Percentiles rank a stretch among this genome's conserved stretches.
These are phyloP conservation scores for Phalacrocorax brasilianus DNA, from an alignment of 2,113 vertebrate genomes.

Conservation along the genomic window DNA sequence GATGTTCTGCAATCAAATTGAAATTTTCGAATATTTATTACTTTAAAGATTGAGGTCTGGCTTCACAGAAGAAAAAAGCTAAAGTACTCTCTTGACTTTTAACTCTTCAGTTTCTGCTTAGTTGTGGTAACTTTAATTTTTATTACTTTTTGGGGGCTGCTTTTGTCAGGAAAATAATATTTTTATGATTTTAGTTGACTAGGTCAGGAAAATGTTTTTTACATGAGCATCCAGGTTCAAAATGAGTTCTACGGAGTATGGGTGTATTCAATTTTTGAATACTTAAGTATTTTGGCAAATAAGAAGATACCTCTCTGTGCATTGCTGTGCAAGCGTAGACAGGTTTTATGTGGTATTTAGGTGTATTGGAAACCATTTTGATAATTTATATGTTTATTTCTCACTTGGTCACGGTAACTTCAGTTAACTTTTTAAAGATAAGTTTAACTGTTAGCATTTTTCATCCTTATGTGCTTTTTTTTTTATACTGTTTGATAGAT, in stretches of 20 bases:
- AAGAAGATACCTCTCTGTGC: background rate
- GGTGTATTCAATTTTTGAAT: background rate
- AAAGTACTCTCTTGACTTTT: background rate
- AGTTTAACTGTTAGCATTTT: background rate
- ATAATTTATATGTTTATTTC: background rate
- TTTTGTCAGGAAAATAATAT: background rate
- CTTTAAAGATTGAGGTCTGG: background rate
- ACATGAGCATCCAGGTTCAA: background rate
- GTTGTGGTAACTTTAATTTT: background rate
- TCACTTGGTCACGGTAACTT: background rate
- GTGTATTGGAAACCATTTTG: slow-evolving; percentile 31
- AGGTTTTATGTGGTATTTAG: slow-evolving; percentile 32
- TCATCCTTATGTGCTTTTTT: background rate
- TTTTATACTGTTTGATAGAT: background rate
- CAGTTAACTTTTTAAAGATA: background rate
- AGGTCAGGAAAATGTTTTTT: background rate
- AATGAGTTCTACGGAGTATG: background rate
- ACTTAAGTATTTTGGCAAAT: slow-evolving; percentile 13
- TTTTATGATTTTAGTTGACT: background rate
- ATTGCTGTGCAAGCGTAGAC: slow-evolving; percentile 30
- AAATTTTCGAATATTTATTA: background rate
- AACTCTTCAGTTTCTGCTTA: background rate
- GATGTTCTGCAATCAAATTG: background rate
- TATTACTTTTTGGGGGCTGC: background rate
- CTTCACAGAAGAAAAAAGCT: background rate